Evolutionary conservation across 2,888 invertebrate genomes (phyloP).

Genomic region (Eristalinus sepulchralis): DNA sequence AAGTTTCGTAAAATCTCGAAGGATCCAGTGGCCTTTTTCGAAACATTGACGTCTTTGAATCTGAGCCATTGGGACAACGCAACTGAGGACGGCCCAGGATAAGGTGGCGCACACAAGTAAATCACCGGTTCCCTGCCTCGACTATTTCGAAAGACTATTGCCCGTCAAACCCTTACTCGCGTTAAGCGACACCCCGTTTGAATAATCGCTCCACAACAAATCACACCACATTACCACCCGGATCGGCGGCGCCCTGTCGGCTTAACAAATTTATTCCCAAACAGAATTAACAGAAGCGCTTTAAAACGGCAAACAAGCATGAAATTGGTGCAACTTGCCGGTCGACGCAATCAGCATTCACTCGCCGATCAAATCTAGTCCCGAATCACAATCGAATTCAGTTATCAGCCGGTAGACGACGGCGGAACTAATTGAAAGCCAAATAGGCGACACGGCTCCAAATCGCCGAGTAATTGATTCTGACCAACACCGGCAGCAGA

Average conservation of each 20-base stretch:
- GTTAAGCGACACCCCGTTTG: no score
- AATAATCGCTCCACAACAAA: no score
- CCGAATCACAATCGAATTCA: slow-evolving; percentile 29
- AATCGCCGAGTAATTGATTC: slow-evolving; percentile 50
- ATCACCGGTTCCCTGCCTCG: no score
- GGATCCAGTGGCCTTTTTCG: no score
- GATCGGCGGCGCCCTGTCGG: background rate
- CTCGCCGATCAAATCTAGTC: slow-evolving; percentile 41
- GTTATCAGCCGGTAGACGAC: slow-evolving; percentile 19
- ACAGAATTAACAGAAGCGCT: slow-evolving; percentile 44
- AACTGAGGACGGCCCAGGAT: no score
- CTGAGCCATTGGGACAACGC: no score
- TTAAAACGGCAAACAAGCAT: slow-evolving; percentile 65
- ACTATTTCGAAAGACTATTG: no score
- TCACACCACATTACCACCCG: background rate
- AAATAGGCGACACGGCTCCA: background rate
- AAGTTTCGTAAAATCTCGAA: no score
- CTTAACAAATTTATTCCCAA: slow-evolving; percentile 4
- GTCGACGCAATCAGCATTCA: slow-evolving; percentile 35
- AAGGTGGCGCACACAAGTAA: no score
- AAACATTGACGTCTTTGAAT: no score
- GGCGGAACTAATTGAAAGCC: slow-evolving; percentile 45
- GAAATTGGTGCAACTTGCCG: slow-evolving; percentile 51
- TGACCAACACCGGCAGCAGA: background rate
- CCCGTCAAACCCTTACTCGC: no score